phyloP scores from a whole-genome alignment of 2,797 vertebrate species.

The Acanthurus tractus region DNA sequence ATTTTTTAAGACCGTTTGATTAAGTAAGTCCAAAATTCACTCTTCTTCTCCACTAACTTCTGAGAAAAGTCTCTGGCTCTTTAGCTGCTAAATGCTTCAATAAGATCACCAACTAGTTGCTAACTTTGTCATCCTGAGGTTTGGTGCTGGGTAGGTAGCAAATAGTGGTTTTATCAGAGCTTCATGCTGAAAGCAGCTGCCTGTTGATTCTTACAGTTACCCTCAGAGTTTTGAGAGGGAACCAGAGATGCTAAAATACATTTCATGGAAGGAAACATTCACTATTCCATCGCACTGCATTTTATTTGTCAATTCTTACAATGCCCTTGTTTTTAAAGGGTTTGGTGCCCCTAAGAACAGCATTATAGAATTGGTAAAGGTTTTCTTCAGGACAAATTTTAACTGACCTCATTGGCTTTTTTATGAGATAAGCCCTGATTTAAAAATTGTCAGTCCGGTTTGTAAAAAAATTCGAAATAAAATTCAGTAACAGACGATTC shows the following conservation, averaged over 20 bases:
- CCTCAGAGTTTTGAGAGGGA: too few species aligned
- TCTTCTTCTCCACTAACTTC: background rate
- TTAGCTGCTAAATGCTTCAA: background rate
- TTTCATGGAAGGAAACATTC: too few species aligned
- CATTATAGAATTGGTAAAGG: background rate
- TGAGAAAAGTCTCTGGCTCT: background rate
- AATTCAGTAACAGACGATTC: background rate
- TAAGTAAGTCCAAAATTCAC: background rate
- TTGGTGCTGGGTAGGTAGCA: background rate
- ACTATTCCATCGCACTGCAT: too few species aligned
- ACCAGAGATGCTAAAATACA: too few species aligned
- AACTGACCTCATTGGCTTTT: background rate
- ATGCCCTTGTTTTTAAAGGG: background rate
- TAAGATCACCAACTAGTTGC: background rate
- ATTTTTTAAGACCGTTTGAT: background rate
- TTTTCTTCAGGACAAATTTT: background rate
- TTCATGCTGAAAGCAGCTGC: too few species aligned
- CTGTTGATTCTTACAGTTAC: too few species aligned
- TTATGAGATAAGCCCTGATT: background rate
- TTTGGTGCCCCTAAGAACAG: background rate
- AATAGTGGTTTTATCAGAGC: too few species aligned
- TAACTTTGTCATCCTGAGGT: background rate
- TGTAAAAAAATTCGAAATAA: slow-evolving; percentile 3
- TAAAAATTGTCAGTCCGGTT: background rate
- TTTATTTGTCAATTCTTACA: too few species aligned